Evolutionary conservation across 2,888 invertebrate genomes (phyloP), one percentile per base, ranked within the genome.

Genomic region (Leistus spinibarbis): DNA sequence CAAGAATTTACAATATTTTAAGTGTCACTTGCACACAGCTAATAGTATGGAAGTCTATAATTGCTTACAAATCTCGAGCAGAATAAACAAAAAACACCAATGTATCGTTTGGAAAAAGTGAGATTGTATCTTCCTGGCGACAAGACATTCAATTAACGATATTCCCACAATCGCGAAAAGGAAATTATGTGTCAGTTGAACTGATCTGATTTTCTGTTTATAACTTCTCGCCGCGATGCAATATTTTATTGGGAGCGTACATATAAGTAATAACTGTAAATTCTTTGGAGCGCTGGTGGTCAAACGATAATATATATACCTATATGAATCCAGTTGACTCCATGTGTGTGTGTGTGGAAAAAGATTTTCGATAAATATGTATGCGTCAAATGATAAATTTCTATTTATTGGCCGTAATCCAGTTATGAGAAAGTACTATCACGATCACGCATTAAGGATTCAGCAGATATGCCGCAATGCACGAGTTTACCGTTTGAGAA

Each of bases 321-420:
- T n/a, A n/a, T n/a, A n/a, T n/a, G n/a, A 60, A 60, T 60, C 60
- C 20, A 60, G 60, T 19, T 20, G 57, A 19, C 10, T 57, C 57
- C 57, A 23, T 54, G 70, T 24, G 53, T 60, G 64, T 53, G 23
- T 54, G n/a, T 64, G 54, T 62, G 72, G 72, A 72, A 72, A 72
- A 57, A 56, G 72, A 22, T 72, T 72, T 72, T 66, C 72, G 66
- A 72, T 72, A 72, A 66, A 72, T 72, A 72, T 72, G 65, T 65
- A 66, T 65, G 65, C 60, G 72, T 40, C 72, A 63, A 72, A 66
- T 72, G 72, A 72, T 72, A 72, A 66, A 72, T 72, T 71, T 64
- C 63, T 71, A 63, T 71, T 71, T 71, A 71, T 54, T 64, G 60
- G 64, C 71, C 60, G 69, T 40, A 60, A 62, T 53, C 62, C 62